phyloP scores from a whole-genome alignment of 2,888 invertebrate species.

The Hypsopygia costalis region DNA sequence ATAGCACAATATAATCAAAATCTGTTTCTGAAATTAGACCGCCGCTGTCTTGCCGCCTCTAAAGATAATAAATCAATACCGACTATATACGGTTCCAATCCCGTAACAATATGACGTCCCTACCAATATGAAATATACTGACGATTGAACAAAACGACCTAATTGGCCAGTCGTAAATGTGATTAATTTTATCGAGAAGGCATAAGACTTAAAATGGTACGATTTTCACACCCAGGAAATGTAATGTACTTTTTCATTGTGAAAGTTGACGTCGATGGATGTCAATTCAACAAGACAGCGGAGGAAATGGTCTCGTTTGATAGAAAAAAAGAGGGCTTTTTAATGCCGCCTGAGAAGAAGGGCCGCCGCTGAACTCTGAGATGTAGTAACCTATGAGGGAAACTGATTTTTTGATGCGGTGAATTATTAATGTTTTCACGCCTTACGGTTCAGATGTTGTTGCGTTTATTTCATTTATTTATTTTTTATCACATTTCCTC shows the following conservation, averaged over 20 bases:
- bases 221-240: constrained; percentile 34
- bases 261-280: constrained; percentile 48
- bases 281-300: constrained; percentile 54
- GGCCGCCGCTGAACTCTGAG: constrained; percentile 8
- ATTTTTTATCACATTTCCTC: too few relatives aligned
- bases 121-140: neutral
- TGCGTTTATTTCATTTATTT: constrained; percentile 1
- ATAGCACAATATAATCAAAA: too few relatives aligned
- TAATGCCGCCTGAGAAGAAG: constrained; percentile 33
- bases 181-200: constrained; percentile 5
- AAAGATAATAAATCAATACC: too few relatives aligned
- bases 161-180: constrained; percentile 7
- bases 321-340: constrained; percentile 40
- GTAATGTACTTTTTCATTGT: constrained; percentile 49
- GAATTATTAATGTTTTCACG: constrained; percentile 28
- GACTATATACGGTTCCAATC: too few relatives aligned
- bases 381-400: constrained; percentile 18
- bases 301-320: constrained; percentile 47
- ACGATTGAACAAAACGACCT: constrained; percentile 7
- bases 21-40: too few relatives aligned
- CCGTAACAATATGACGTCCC: too few relatives aligned
- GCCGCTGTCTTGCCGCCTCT: too few relatives aligned
- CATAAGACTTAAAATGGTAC: constrained; percentile 32
- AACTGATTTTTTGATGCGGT: constrained; percentile 25
- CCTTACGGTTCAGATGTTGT: constrained; percentile 23